Evolutionary conservation across 2,797 vertebrate species (phyloP), one percentile per base, ranked within the genome.

Genomic region (Fistularia commersonii): DNA sequence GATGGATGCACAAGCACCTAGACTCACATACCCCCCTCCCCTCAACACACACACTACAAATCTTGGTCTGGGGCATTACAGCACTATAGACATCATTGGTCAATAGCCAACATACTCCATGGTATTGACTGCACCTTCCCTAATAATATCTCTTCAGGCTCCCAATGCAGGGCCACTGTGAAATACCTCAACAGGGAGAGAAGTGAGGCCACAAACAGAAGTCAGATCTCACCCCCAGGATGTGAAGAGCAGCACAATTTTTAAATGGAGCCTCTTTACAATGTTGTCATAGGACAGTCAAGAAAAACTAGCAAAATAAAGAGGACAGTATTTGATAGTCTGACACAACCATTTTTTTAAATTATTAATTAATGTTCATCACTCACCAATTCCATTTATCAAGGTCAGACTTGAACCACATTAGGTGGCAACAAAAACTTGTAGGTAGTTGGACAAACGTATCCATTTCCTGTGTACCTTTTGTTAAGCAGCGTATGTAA

Each of bases 131-230:
- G 73, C 78, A 62, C 72, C 77, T 69, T 75, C 63, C 69, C 84
- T 87, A 87, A 88, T 89, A 82, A 85, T 85, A 87, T 84, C 85
- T 74, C 64, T 69, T 66, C 69, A 32, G 72, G 44, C 72, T 62
- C 68, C 74, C 42, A 56, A 79, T 80, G 77, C 77, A 82, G 77
- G 72, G 72, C 50, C 62, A 40, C 64, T 86, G 87, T 88, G 88
- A 90, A 90, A 91, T 90, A 79, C 82, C 87, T 84, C 88, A 85
- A 76, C 54, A 64, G 61, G 76, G 66, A 76, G 80, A 79, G 79
- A 85, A 83, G 85, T 78, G 81, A 86, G 79, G 81, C 79, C 69
- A 65, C 51, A 37, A 72, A 54, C 78, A 69, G 33, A 67, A 72
- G 73, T 61, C 64, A 41, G 58, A 9, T 69, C 77, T 69, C 57